Conservation (phyloP, 2,797 vertebrate species). For the Tragopan temminckii region DNA sequence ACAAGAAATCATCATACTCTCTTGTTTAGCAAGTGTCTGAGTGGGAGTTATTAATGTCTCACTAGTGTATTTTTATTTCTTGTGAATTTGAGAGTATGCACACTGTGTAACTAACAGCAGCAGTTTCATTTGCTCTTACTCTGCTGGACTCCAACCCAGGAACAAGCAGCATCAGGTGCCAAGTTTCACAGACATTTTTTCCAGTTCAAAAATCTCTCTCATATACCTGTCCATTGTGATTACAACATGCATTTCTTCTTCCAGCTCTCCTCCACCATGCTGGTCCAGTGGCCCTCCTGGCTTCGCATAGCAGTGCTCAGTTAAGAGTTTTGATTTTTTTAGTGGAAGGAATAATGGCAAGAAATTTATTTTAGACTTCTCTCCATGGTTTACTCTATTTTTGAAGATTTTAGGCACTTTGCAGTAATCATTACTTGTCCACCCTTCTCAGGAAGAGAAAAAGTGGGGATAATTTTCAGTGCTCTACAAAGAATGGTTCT, state of each 20-base stretch:
- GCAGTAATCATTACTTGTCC: background rate
- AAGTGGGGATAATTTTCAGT: background rate
- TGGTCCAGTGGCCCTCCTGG: background rate
- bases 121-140: background rate
- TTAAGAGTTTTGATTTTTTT: too few species aligned
- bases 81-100: background rate
- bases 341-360: too few species aligned
- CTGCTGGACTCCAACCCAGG: conserved; percentile 5
- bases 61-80: background rate
- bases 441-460: background rate
- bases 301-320: background rate
- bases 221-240: conserved; percentile 45
- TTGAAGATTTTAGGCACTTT: background rate
- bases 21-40: background rate
- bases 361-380: too few species aligned
- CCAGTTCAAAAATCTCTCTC: background rate
- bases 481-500: background rate
- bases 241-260: conserved; percentile 18
- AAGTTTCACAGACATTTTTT: conserved; percentile 21
- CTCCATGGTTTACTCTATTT: background rate
- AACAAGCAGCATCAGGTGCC: conserved; percentile 24
- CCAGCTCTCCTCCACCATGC: conserved; percentile 3
- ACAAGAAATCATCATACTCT: background rate
- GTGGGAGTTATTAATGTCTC: background rate
- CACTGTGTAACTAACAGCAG: background rate